phyloP scores from a whole-genome alignment of 2,113 vertebrate genomes.

The Proterorhinus semilunaris region DNA sequence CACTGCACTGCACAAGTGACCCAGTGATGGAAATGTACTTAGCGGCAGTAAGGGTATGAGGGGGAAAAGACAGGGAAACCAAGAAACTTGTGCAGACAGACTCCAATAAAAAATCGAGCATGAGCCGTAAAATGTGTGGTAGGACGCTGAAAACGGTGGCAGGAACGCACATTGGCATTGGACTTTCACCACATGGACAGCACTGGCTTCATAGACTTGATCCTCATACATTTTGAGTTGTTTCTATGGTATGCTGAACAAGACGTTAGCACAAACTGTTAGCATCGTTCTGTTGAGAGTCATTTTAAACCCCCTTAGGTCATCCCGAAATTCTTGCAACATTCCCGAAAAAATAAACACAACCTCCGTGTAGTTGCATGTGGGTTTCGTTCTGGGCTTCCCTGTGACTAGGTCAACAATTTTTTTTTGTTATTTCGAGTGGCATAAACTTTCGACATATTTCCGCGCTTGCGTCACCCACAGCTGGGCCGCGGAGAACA shows the following conservation, averaged over 20 bases:
- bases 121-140: slow-evolving; percentile 49
- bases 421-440: slow-evolving; percentile 17
- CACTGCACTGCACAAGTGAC: slow-evolving; percentile 41
- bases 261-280: neutral
- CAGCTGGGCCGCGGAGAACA: slow-evolving; percentile 32
- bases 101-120: slow-evolving; percentile 59
- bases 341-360: neutral
- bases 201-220: slow-evolving; percentile 1
- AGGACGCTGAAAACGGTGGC: slow-evolving; percentile 42
- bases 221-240: neutral
- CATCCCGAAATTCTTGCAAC: neutral
- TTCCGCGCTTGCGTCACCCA: slow-evolving; percentile 25
- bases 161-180: slow-evolving; percentile 14
- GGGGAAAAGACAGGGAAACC: slow-evolving; percentile 35
- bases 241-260: neutral
- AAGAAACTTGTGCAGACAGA: slow-evolving; percentile 56
- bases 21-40: slow-evolving; percentile 67
- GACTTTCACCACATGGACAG: slow-evolving; percentile 39
- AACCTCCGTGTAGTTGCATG: neutral
- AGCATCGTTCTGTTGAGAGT: slow-evolving; percentile 10
- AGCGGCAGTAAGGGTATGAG: slow-evolving; percentile 43
- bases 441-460: slow-evolving; percentile 22
- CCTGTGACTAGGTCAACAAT: slow-evolving; percentile 14
- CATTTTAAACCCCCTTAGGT: neutral
- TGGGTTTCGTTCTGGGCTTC: neutral